Percentiles rank a stretch among this genome's conserved stretches.
Conservation (phyloP, 2,888 invertebrate genomes). For the Agelastica alni region DNA sequence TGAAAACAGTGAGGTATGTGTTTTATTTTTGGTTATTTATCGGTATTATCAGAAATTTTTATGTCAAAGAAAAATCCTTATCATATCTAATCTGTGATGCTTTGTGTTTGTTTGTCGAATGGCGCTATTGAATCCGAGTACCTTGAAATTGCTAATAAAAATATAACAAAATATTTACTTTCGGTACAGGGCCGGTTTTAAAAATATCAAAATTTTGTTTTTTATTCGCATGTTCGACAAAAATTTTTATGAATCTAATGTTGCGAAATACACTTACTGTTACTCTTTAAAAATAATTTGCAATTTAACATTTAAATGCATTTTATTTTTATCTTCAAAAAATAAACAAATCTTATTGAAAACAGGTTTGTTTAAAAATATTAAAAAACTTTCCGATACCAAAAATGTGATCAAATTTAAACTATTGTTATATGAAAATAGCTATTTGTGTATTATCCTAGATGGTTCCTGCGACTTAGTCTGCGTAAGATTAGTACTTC, state of each 20-base stretch:
- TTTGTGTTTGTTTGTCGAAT: constrained; percentile 27
- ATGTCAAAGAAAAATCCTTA: constrained; percentile 1
- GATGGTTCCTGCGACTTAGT: no score
- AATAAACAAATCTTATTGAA: no score
- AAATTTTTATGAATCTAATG: background rate
- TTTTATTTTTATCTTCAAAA: background rate
- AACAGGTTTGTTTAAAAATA: no score
- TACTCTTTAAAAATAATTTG: no score
- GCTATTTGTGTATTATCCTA: no score
- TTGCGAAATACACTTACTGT: no score
- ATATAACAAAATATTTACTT: constrained; percentile 9
- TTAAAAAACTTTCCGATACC: no score
- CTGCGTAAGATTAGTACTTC: no score
- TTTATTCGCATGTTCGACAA: no score
- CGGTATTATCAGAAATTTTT: background rate
- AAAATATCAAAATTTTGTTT: no score
- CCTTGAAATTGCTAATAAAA: constrained; percentile 17
- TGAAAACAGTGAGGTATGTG: constrained; percentile 4
- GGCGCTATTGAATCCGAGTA: constrained; percentile 24
- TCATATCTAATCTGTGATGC: constrained; percentile 24
- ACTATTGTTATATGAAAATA: no score
- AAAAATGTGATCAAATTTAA: no score
- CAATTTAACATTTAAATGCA: background rate
- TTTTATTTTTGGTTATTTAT: constrained; percentile 7
- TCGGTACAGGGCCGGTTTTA: background rate